These are phyloP conservation scores for Rhagophthalmus giganteus DNA, from an alignment of 2,888 invertebrate species.

Conservation along the genomic window DNA sequence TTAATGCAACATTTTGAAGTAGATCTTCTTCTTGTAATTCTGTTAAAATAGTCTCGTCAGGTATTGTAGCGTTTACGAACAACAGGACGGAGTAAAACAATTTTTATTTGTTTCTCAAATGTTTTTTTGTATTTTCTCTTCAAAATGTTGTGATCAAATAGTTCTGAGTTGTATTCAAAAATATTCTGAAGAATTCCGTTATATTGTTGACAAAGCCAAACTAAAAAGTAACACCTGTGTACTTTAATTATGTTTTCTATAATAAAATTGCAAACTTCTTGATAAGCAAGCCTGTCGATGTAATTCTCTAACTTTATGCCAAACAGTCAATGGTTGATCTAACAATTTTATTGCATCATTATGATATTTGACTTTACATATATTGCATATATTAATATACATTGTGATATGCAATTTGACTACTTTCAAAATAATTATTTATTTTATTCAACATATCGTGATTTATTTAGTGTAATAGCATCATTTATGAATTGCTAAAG, in stretches of 20 bases:
- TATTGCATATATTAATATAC: no score
- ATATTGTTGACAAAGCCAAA: neutral
- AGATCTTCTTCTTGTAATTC: neutral
- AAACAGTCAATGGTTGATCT: neutral
- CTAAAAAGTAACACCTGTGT: neutral
- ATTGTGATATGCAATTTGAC: neutral
- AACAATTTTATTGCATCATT: neutral
- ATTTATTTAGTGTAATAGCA: neutral
- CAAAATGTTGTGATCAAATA: neutral
- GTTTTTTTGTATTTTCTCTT: neutral
- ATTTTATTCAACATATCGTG: neutral
- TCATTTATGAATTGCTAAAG: neutral
- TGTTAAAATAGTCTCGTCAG: neutral
- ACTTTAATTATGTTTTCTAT: neutral
- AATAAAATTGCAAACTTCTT: neutral
- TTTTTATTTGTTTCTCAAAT: neutral
- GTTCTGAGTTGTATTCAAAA: neutral
- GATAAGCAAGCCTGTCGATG: neutral
- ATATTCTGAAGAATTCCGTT: neutral
- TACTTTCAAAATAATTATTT: neutral
- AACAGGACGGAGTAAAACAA: neutral
- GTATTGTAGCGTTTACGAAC: neutral
- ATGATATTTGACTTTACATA: neutral
- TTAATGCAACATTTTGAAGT: neutral
- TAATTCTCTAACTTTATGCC: neutral